Base-by-base conservation (phyloP, 2,113 vertebrate genomes). In the Ammodytes marinus region DNA sequence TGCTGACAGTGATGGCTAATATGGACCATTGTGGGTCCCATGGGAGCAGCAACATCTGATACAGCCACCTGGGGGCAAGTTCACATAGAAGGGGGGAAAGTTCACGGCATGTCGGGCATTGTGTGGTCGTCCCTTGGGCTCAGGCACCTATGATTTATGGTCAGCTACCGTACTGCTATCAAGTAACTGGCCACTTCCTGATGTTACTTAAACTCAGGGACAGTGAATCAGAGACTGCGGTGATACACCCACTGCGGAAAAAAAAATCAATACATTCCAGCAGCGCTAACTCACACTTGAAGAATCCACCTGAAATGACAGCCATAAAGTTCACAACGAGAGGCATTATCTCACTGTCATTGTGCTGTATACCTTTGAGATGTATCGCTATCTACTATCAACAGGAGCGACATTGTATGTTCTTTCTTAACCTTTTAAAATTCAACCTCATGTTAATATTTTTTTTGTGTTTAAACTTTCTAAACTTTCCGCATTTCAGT, bases 21-120 rank as follows among this genome's bases (percentile, higher is more conserved):
- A 50, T 57, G 60, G 47, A 74, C 67, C 82, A 80, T 89, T 92
- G 88, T 87, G 86, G 52, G 57, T 85, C 77, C 77, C 65, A 61
- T 58, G 45, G 81, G 89, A 84, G 74, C 9, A 74, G 68, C 80
- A 82, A 74, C 89, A 95, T 83, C 83, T 87, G 93, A 95, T 94
- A 92, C 71, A 61, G 73, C 82, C 77, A 90, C 93, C 94, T 82
- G 72, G 72, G 73, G 92, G 86, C 75, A 69, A 75, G 86, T 88
- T 85, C 86, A 88, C 53, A 63, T 81, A 72, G 79, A 70, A n/a
- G n/a, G 58, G 53, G 52, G 63, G 53, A 77, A 65, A 85, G 82
- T 89, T 89, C 89, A 90, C 14, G n/a, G 12, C 82, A 63, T 79
- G 85, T 77, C 72, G 80, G 68, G 59, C 72, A 89, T 90, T 90